A percentile compares a stretch with the other conserved stretches of the same genome.
Conservation (phyloP, 1,140 invertebrate genomes). For the Heliconius eleuchia region DNA sequence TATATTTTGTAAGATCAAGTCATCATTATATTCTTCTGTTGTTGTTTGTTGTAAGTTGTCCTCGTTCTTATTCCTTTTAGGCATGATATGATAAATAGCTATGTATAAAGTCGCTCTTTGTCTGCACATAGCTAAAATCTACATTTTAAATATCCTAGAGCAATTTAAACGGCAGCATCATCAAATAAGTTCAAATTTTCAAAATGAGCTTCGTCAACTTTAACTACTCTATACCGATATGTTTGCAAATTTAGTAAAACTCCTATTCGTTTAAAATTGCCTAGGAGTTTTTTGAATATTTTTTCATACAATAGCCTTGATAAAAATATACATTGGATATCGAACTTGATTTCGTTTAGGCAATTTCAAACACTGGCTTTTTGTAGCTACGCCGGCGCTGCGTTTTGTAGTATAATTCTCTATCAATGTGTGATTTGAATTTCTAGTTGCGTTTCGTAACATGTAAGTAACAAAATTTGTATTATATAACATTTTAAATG, state of each 20-base stretch:
- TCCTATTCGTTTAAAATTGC: constrained; percentile 7
- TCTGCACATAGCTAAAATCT: neutral
- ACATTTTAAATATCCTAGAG: neutral
- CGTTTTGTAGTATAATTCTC: neutral
- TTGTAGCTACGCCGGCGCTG: neutral
- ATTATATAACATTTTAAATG: neutral
- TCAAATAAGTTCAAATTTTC: constrained; percentile 6
- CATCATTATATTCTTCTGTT: too few relatives aligned
- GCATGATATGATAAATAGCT: neutral
- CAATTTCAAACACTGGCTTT: constrained; percentile 13
- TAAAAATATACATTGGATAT: constrained; percentile 14
- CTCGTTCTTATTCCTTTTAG: too few relatives aligned
- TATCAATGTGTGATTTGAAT: constrained; percentile 2
- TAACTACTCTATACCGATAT: neutral
- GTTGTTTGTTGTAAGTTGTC: too few relatives aligned
- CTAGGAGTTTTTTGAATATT: neutral
- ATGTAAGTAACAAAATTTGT: neutral
- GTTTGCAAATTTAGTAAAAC: neutral
- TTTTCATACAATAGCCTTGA: constrained; percentile 8
- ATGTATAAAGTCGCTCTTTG: neutral
- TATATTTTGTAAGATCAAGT: too few relatives aligned
- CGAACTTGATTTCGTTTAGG: constrained; percentile 12
- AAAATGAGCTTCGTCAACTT: neutral
- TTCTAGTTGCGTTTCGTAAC: neutral
- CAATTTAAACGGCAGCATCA: neutral